phyloP scores from a whole-genome alignment of 2,888 invertebrate genomes.

The Allacma fusca region DNA sequence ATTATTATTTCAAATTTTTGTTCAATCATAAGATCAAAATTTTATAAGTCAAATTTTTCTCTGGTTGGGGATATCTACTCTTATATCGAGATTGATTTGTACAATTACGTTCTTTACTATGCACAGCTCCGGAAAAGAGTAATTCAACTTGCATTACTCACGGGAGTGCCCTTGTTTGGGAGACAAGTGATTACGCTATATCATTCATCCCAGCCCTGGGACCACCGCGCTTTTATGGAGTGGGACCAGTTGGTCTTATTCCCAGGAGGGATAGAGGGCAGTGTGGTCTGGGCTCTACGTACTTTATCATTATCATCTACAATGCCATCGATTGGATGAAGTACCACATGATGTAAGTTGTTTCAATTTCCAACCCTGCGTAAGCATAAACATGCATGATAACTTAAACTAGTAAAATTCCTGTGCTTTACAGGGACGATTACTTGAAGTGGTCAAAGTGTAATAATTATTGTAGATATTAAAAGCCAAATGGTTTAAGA shows the following conservation, averaged over 20 bases:
- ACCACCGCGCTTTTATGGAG: neutral
- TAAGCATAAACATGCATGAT: too few species aligned
- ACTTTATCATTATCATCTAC: conserved; percentile 6
- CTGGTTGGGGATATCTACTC: too few species aligned
- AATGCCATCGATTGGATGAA: conserved; percentile 25
- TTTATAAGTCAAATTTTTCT: too few species aligned
- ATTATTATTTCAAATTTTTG: too few species aligned
- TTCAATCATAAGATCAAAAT: too few species aligned
- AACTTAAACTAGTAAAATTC: too few species aligned
- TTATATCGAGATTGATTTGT: too few species aligned
- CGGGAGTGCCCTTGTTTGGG: conserved; percentile 13
- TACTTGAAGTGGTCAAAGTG: too few species aligned
- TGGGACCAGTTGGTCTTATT: neutral
- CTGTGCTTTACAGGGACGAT: too few species aligned
- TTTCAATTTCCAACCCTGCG: neutral
- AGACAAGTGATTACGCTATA: neutral
- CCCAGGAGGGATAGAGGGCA: conserved; percentile 30
- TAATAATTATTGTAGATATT: too few species aligned
- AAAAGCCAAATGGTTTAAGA: too few species aligned
- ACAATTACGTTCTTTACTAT: too few species aligned
- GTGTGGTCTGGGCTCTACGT: conserved; percentile 14
- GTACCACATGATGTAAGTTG: conserved; percentile 28
- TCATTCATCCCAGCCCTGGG: conserved; percentile 28
- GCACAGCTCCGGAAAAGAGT: neutral
- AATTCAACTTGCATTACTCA: conserved; percentile 31